A percentile compares a stretch with the other conserved stretches of the same genome.
Evolutionary conservation across 2,113 vertebrate species (phyloP).

Genomic region (Poecile atricapillus): DNA sequence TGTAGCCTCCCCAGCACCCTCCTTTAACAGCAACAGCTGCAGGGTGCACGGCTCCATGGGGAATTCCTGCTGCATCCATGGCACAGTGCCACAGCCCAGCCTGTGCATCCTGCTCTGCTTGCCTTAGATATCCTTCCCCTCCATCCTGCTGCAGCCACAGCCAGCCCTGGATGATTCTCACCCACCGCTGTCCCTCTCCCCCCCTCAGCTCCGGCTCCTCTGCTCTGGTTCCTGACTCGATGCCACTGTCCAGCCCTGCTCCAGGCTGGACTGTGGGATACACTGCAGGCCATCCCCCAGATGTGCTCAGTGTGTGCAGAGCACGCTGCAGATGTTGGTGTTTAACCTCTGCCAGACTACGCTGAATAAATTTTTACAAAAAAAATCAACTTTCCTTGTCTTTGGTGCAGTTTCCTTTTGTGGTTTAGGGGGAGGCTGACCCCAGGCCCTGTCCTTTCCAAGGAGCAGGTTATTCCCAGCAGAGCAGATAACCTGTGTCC

Average conservation of each 20-base stretch:
- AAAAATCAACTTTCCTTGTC: neutral
- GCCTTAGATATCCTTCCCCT: neutral
- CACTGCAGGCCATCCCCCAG: neutral
- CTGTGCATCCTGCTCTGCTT: neutral
- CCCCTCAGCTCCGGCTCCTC: rapidly evolving
- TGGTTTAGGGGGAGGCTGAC: neutral
- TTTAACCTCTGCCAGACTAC: conserved; percentile 31
- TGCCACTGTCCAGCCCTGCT: neutral
- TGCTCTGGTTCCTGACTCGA: rapidly evolving
- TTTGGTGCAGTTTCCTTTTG: neutral
- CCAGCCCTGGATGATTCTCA: neutral
- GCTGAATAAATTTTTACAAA: conserved; percentile 72
- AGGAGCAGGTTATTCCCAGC: neutral
- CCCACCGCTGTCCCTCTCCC: neutral
- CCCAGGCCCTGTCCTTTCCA: rapidly evolving
- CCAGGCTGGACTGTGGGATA: conserved; percentile 40
- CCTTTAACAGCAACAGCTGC: neutral
- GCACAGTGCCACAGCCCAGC: neutral
- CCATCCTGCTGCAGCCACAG: neutral
- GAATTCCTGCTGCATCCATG: neutral
- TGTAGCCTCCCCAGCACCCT: neutral
- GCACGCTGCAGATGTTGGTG: neutral
- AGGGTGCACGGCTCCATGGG: rapidly evolving
- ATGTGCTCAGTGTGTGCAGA: neutral
- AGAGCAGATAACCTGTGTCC: rapidly evolving